phyloP scores from a whole-genome alignment of 2,113 vertebrate genomes.

The Globicephala melas region DNA sequence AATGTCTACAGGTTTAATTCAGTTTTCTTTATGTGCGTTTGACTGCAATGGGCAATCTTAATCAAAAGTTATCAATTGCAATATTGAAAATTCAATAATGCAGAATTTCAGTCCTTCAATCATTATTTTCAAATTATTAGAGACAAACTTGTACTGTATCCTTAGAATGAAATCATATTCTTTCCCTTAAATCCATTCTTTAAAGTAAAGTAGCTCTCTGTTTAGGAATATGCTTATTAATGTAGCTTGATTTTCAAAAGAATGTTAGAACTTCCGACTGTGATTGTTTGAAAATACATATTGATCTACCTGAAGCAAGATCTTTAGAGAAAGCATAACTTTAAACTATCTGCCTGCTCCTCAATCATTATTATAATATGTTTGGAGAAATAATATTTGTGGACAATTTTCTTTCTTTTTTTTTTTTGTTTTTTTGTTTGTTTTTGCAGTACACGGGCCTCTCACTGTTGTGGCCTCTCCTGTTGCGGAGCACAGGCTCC shows the following conservation, averaged over 20 bases:
- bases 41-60: neutral
- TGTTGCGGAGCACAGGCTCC: no score
- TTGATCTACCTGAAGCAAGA: neutral
- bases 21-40: neutral
- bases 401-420: no score
- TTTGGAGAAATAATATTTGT: neutral
- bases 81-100: neutral
- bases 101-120: neutral
- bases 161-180: neutral
- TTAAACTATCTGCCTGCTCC: neutral
- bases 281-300: neutral
- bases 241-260: neutral
- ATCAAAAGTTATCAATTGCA: neutral
- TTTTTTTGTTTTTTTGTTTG: no score
- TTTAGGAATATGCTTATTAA: no score
- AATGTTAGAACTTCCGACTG: neutral
- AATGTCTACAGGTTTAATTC: neutral
- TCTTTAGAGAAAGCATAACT: neutral
- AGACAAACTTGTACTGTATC: neutral
- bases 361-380: neutral
- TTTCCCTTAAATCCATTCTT: neutral
- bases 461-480: no score
- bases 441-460: no score
- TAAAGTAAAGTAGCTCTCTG: neutral
- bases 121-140: neutral